These are phyloP conservation scores for Allobates femoralis DNA, from an alignment of 2,797 vertebrate genomes.

Conservation along the genomic window DNA sequence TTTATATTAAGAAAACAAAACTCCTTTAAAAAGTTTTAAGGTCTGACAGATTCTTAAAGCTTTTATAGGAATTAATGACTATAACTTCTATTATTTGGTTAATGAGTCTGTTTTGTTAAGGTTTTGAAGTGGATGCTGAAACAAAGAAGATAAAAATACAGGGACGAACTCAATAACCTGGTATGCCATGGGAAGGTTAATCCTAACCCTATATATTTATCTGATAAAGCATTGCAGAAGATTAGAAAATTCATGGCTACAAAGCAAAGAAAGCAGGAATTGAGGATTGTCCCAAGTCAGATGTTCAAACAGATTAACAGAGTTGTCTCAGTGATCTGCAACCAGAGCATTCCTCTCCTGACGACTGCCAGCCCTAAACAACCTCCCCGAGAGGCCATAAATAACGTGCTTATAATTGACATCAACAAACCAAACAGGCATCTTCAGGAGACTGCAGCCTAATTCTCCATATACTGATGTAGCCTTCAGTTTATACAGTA, in stretches of 20 bases:
- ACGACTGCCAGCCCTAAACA: conserved; percentile 52
- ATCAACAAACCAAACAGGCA: conserved; percentile 33
- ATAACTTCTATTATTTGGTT: not conserved
- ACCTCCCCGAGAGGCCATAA: conserved; percentile 48
- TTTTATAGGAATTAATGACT: not conserved
- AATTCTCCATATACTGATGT: not conserved
- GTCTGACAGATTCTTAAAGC: not conserved
- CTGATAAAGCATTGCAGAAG: conserved; percentile 71
- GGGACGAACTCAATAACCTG: conserved; percentile 63
- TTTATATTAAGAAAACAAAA: too few species aligned
- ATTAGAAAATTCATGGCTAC: conserved; percentile 74
- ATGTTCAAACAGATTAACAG: conserved; percentile 65
- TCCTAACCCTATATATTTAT: conserved; percentile 70
- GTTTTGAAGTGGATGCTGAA: not conserved
- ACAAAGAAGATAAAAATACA: conserved; percentile 3
- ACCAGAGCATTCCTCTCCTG: conserved; percentile 61
- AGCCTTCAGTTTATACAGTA: not conserved
- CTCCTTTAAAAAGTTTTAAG: not conserved
- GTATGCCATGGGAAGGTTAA: conserved; percentile 67
- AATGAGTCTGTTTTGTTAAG: not conserved
- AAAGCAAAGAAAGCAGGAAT: conserved; percentile 68
- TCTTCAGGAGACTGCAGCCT: not conserved
- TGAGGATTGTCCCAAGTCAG: conserved; percentile 64
- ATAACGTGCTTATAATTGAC: conserved; percentile 35
- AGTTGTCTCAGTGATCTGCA: conserved; percentile 65